These are phyloP conservation scores for Cherax quadricarinatus DNA, from an alignment of 1,140 invertebrate genomes.

Conservation along the genomic window DNA sequence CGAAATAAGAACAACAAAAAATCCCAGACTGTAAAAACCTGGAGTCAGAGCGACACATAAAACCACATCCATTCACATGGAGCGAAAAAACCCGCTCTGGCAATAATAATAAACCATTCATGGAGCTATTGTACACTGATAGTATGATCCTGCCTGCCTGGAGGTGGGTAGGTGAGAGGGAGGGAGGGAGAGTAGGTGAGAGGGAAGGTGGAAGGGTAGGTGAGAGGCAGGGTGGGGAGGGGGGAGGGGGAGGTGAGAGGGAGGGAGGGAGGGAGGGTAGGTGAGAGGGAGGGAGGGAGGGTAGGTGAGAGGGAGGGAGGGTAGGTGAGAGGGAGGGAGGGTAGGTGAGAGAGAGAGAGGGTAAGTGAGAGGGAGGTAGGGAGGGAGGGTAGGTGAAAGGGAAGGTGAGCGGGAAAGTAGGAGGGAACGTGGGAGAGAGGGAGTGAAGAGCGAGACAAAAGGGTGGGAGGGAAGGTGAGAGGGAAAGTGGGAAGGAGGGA, in stretches of 20 bases:
- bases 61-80: neutral
- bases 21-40: neutral
- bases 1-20: neutral
- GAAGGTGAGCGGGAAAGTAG: neutral
- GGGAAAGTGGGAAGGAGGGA: neutral
- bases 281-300: too few species aligned
- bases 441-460: too few species aligned
- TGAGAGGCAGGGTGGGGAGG: neutral
- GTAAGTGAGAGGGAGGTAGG: neutral
- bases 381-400: neutral
- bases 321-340: neutral
- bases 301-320: neutral
- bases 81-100: neutral
- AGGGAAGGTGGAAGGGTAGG: neutral
- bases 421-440: neutral
- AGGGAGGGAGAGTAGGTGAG: neutral
- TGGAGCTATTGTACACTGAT: neutral
- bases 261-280: too few species aligned
- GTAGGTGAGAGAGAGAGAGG: neutral
- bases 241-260: neutral
- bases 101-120: conserved; percentile 8
- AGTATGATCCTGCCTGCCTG: neutral
- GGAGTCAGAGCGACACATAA: neutral
- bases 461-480: neutral
- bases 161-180: neutral